Evolutionary conservation across 1,140 invertebrate species (phyloP), one percentile per base, ranked within the genome.

Genomic region (Philaenus spumarius): DNA sequence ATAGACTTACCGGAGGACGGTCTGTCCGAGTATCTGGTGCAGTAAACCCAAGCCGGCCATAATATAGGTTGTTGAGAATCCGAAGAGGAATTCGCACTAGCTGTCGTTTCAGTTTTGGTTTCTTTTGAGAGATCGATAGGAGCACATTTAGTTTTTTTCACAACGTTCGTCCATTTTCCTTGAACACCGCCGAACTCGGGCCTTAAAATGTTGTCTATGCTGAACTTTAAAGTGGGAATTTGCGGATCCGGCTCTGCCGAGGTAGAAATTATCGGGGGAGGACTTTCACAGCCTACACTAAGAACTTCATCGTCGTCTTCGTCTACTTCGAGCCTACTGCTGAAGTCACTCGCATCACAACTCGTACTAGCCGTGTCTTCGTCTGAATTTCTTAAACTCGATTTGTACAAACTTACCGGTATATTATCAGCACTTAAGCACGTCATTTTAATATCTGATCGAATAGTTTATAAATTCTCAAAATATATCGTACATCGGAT

Each of bases 21-120:
- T 72, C 94, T 76, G 75, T 97, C 93, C 50, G 92, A 95, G 73
- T 97, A 97, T 68, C 94, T 78, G 2, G 95, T 97, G 77, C 93
- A 97, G 70, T 85, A 90, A 30, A 93, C 89, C 92, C 93, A 95
- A 1, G 91, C 87, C 1, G 89, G 89, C 81, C 85, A 89, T 1
- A 82, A 69, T 56, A 59, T 43, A 14, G 45, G 34, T 40, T 47
- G 42, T 24, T 20, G 35, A 11, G 22, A 15, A 26, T 51, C 39
- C 15, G 22, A 7, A 1, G 12, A 14, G 7, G 40, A 19, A 24
- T 22, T 46, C 5, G 45, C 7, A n/a, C 14, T 24, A 6, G 5
- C 22, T 14, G 34, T 47, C 15, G 43, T 52, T 39, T 55, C 53
- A n/a, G 42, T 50, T 50, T 39, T 23, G 14, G 45, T 45, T n/a